Evolutionary conservation across 2,113 vertebrate species (phyloP), one percentile per base, ranked within the genome.

Genomic region (Cynoglossus semilaevis): DNA sequence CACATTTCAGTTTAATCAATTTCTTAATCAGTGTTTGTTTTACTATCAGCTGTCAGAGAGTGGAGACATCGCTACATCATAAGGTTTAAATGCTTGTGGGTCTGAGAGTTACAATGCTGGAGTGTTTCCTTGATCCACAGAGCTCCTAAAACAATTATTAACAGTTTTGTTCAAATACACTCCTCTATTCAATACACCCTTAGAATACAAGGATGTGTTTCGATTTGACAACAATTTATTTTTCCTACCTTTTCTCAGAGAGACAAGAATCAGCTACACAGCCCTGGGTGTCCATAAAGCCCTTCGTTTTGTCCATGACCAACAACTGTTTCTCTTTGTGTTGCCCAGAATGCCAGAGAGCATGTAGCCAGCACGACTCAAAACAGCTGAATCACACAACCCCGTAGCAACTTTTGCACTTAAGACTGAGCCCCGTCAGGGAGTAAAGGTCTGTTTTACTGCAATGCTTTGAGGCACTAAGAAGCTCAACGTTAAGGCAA

Each of bases 361-460:
- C 22, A 9, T 45, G 36, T 0, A 35, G 44, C 9, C 40, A 44
- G 22, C 0, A 35, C 51, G 36, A 15, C 8, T 13, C 1, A 0
- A 62, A 15, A 18, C 51, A 52, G 52, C 16, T 1, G 1, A 69
- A 43, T 53, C 41, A 46, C 8, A 2, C 34, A 41, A 18, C 16
- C 22, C 1, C 18, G 52, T 34, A 37, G 15, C 2, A 15, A 7
- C 64, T 64, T 63, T 47, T 61, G 67, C 63, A 62, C 73, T 79
- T 76, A 34, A 64, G 60, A 37, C 58, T 38, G 1, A 6, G 59
- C 16, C 13, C 0, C 10, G 35, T 15, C 15, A 19, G 45, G 55
- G 83, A 79, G 68, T 72, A 89, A 90, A 91, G 90, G 87, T 91
- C 82, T 64, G 38, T 73, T 80, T 88, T 85, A 81, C 43, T 55